A percentile compares a stretch with the other conserved stretches of the same genome.
Evolutionary conservation across 2,113 vertebrate species (phyloP).

Genomic region (Bubo blakistoni): DNA sequence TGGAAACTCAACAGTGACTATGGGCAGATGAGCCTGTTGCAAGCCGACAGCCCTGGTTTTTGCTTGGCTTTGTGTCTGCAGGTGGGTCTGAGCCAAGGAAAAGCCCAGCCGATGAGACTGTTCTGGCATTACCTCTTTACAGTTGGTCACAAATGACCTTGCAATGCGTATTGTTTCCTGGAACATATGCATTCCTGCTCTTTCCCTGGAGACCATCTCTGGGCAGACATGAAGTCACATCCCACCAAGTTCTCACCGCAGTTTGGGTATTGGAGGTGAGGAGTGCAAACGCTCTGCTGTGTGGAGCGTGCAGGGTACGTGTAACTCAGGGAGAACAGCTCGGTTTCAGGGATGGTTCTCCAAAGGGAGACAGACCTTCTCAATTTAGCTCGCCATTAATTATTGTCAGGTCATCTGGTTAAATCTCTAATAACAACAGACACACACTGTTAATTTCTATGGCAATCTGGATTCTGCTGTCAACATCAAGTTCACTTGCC

Average conservation of each 20-base stretch:
- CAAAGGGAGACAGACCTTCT: background rate
- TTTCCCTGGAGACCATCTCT: background rate
- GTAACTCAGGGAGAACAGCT: fast-evolving
- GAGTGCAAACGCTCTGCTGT: background rate
- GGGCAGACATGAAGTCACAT: background rate
- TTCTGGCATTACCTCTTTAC: background rate
- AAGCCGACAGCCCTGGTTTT: background rate
- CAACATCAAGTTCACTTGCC: background rate
- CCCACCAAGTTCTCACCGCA: background rate
- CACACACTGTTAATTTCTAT: slow-evolving; percentile 14
- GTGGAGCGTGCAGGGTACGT: background rate
- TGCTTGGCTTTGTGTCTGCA: background rate
- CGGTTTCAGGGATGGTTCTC: background rate
- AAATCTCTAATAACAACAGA: background rate
- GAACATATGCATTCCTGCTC: background rate
- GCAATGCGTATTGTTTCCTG: background rate
- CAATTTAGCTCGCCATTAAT: background rate
- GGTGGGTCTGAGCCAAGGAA: slow-evolving; percentile 7
- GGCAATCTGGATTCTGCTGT: slow-evolving; percentile 24
- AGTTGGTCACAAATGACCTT: background rate
- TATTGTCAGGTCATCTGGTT: slow-evolving; percentile 10
- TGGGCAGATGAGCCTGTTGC: background rate
- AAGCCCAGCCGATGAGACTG: background rate
- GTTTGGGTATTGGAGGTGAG: background rate
- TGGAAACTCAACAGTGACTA: background rate